Evolutionary conservation across 2,888 invertebrate genomes (phyloP).

Genomic region (Lomographa bimaculata): DNA sequence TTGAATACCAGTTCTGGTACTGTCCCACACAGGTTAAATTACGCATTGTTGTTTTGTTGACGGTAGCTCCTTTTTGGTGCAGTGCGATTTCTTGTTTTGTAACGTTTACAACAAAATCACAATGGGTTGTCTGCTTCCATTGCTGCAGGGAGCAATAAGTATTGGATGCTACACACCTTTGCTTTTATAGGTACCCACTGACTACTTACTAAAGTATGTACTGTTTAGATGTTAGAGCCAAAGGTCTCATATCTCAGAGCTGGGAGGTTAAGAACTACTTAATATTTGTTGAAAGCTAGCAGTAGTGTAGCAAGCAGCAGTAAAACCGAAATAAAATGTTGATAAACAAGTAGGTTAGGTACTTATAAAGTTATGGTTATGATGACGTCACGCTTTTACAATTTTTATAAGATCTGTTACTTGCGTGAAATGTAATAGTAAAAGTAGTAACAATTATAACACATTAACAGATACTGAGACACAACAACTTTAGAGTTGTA

Average conservation of each 20-base stretch:
- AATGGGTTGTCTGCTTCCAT: too few relatives aligned
- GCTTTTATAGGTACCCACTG: too few relatives aligned
- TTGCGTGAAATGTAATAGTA: not conserved
- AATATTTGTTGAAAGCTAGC: too few relatives aligned
- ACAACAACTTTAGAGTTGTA: slow-evolving; percentile 6
- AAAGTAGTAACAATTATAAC: not conserved
- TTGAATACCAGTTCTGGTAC: slow-evolving; percentile 29
- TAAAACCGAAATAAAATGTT: too few relatives aligned
- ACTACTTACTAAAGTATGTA: not conserved
- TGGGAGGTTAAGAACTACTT: too few relatives aligned
- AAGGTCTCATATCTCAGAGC: too few relatives aligned
- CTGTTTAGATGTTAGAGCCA: too few relatives aligned
- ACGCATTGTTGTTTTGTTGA: slow-evolving; percentile 45
- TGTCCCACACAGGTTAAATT: slow-evolving; percentile 69
- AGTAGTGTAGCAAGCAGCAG: too few relatives aligned
- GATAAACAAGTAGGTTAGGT: not conserved
- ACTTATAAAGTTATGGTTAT: not conserved
- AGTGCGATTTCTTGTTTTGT: not conserved
- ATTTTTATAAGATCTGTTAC: slow-evolving; percentile 6
- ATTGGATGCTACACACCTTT: too few relatives aligned
- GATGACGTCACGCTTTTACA: slow-evolving; percentile 14
- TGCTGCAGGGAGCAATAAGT: too few relatives aligned
- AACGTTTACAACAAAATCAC: too few relatives aligned
- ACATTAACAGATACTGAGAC: slow-evolving; percentile 1
- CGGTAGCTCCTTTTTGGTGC: slow-evolving; percentile 7